phyloP scores from a whole-genome alignment of 2,888 invertebrate species.

The Lycia hirtaria region DNA sequence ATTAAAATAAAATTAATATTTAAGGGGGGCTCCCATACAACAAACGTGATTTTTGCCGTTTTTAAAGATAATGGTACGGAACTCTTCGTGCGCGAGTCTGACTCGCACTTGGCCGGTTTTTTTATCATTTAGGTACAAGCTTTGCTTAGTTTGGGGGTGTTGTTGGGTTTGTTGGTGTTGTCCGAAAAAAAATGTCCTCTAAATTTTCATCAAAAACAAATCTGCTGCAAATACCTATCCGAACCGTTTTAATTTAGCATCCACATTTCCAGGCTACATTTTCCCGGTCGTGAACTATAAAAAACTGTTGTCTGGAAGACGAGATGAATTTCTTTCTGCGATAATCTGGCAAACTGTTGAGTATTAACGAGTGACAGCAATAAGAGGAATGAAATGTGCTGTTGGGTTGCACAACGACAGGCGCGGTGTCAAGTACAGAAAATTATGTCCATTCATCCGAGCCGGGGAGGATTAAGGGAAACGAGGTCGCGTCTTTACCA shows the following conservation, averaged over 20 bases:
- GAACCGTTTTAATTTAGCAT: conserved; percentile 9
- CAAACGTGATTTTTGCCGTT: too few relatives aligned
- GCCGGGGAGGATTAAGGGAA: conserved; percentile 76
- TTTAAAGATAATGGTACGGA: too few relatives aligned
- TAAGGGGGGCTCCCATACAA: too few relatives aligned
- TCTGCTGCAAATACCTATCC: background rate
- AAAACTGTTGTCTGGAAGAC: conserved; percentile 3
- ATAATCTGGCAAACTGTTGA: conserved; percentile 23
- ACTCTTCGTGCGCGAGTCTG: too few relatives aligned
- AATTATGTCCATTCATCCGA: conserved; percentile 83
- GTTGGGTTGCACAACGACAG: conserved; percentile 72
- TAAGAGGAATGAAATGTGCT: conserved; percentile 72
- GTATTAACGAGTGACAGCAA: conserved; percentile 64
- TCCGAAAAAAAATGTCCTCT: conserved; percentile 7
- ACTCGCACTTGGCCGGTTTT: too few relatives aligned
- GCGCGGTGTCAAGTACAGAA: conserved; percentile 81
- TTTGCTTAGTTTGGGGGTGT: too few relatives aligned
- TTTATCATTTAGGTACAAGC: too few relatives aligned
- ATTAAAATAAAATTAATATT: too few relatives aligned
- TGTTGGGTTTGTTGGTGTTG: too few relatives aligned
- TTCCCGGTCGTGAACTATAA: background rate
- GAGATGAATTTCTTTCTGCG: conserved; percentile 4
- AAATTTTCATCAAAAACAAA: conserved; percentile 10
- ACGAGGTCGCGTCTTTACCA: conserved; percentile 76
- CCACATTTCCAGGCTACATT: conserved; percentile 9